Evolutionary conservation across 2,888 invertebrate species (phyloP).

Genomic region (Parnassius smintheus): DNA sequence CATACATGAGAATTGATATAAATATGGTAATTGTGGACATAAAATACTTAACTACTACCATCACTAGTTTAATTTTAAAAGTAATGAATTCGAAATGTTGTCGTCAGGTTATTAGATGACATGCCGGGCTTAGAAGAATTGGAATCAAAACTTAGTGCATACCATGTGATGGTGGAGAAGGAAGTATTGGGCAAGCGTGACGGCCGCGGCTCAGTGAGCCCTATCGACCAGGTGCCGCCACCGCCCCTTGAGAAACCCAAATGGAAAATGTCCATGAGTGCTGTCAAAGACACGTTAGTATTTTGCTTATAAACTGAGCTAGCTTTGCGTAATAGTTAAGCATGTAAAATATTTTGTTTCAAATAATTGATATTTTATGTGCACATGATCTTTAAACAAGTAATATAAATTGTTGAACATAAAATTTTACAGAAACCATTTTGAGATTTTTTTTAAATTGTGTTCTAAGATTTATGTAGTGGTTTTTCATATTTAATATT

Average conservation of each 20-base stretch:
- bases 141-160: constrained; percentile 88
- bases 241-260: constrained; percentile 80
- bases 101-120: constrained; percentile 81
- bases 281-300: constrained; percentile 77
- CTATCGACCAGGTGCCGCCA: constrained; percentile 73
- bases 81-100: constrained; percentile 5
- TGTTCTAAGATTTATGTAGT: background rate
- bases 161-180: constrained; percentile 89
- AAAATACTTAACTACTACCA: constrained; percentile 2
- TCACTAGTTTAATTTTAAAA: background rate
- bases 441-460: constrained; percentile 4
- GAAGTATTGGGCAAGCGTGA: constrained; percentile 75
- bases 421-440: background rate
- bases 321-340: too few species aligned
- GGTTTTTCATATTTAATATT: background rate
- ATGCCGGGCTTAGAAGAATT: constrained; percentile 88
- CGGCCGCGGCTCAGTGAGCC: constrained; percentile 65
- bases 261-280: constrained; percentile 87
- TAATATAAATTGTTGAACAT: too few species aligned
- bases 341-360: too few species aligned
- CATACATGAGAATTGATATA: background rate
- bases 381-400: too few species aligned
- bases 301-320: background rate
- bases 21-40: background rate
- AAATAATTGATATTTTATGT: constrained; percentile 9